Percentiles rank a stretch among this genome's conserved stretches.
phyloP scores from a whole-genome alignment of 2,797 vertebrate species.

The Varecia variegata region DNA sequence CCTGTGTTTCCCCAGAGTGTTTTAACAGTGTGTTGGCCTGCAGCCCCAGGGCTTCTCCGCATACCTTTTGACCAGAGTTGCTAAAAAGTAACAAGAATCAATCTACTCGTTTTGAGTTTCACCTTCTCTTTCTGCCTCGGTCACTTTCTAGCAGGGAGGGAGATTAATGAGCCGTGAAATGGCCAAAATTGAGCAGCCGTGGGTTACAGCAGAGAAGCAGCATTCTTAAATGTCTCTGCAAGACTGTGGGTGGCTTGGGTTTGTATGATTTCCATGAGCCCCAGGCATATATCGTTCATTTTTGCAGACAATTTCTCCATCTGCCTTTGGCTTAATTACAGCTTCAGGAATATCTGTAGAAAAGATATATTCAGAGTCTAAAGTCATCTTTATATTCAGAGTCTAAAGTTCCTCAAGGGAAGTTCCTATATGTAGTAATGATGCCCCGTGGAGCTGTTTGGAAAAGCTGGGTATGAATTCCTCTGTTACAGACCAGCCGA shows the following conservation, averaged over 20 bases:
- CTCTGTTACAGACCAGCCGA: background rate
- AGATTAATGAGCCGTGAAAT: background rate
- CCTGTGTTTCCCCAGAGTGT: background rate
- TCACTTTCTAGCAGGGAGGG: background rate
- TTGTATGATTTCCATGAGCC: background rate
- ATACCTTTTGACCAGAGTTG: background rate
- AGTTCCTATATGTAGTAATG: fast-evolving
- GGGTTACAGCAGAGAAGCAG: background rate
- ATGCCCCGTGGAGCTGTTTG: background rate
- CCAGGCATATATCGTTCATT: background rate
- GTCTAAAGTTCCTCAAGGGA: background rate
- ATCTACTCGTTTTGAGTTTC: background rate
- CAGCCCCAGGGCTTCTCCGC: background rate
- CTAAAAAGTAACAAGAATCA: conserved; percentile 17
- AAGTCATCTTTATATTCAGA: background rate
- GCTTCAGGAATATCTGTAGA: background rate
- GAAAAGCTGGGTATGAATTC: background rate
- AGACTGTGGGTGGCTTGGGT: background rate
- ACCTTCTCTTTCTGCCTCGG: background rate
- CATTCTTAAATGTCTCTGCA: background rate
- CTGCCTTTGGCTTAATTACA: background rate
- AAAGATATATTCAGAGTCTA: background rate
- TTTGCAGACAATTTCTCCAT: background rate
- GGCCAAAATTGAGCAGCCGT: background rate
- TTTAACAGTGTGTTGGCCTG: background rate